Conservation (phyloP, 2,888 invertebrate genomes). For the Coleophora flavipennella region DNA sequence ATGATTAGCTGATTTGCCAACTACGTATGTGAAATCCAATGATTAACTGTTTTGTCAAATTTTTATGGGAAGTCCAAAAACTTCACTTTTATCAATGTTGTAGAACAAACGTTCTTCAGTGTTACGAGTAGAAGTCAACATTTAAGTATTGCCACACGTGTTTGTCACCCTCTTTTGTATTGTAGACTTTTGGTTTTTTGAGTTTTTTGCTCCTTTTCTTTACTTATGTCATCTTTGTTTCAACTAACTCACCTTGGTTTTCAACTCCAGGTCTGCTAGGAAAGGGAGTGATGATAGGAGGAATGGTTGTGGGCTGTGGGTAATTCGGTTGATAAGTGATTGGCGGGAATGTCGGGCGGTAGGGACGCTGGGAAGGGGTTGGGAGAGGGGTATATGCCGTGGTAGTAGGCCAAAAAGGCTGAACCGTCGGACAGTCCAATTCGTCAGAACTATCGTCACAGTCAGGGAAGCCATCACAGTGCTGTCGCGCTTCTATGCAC, state of each 20-base stretch:
- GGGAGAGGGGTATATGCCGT: not conserved
- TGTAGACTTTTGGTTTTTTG: not conserved
- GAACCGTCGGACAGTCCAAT: conserved; percentile 53
- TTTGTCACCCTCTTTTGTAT: too few relatives aligned
- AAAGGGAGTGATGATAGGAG: not conserved
- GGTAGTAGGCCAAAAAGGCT: conserved; percentile 2
- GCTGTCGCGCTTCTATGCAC: conserved; percentile 74
- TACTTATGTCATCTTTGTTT: not conserved
- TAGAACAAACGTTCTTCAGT: too few relatives aligned
- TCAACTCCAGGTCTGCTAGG: too few relatives aligned
- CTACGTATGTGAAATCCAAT: too few relatives aligned
- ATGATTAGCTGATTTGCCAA: too few relatives aligned
- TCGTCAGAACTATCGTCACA: conserved; percentile 82
- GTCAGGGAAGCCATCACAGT: conserved; percentile 76
- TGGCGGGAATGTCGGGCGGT: not conserved
- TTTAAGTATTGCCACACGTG: too few relatives aligned
- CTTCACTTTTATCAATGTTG: too few relatives aligned
- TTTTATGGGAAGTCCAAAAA: too few relatives aligned
- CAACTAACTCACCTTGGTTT: not conserved
- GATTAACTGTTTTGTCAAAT: too few relatives aligned
- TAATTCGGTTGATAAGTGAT: not conserved
- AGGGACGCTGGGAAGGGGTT: conserved; percentile 1
- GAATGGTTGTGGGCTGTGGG: not conserved
- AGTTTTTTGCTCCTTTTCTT: not conserved
- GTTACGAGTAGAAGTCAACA: too few relatives aligned